Base-by-base conservation (phyloP, 2,888 invertebrate genomes). In the Cepaea hortensis region DNA sequence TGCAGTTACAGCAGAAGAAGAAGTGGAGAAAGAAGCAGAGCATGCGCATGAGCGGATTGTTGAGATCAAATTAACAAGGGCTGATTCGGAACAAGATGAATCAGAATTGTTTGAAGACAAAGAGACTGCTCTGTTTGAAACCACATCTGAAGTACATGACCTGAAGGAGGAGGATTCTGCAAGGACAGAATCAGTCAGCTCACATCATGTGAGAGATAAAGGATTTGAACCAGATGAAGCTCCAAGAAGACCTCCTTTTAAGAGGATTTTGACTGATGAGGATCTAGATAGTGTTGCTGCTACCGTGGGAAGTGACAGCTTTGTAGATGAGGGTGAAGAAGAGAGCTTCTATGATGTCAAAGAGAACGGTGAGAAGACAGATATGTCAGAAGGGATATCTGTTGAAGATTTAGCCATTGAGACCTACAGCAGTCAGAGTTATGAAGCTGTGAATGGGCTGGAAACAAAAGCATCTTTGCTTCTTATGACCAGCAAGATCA, bases 231-330 rank as follows among this genome's bases (percentile, higher is more conserved):
- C 5, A 23, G 76, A 20, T 48, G 62, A 62, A 23, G 62, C 11
- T 62, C 61, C 55, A n/a, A 62, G 35, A 55, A 20, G 15, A n/a
- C 62, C 23, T 35, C 23, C 11, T 80, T 6, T 35, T 20, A 23
- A 23, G 61, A n/a, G 20, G 20, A 68, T 18, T 15, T 5, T 62
- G 18, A 68, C 79, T 50, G 85, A 85, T 35, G 85, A 80, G 23
- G 85, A 80, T 23, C 7, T 70, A n/a, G 85, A 79, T 11, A 85
- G 85, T 50, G 20, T 79, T 18, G 50, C 70, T 35, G 85, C 79
- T 15, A 85, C 85, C 35, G 79, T 79, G 4, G 85, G 85, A 3
- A 85, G 85, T 79, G 85, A 85, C 55, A 15, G 35, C 11, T 61
- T 35, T 5, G 50, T 72, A 18, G 79, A 79, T 20, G 80, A 84